Percentiles rank a stretch among this genome's conserved stretches.
Conservation (phyloP, 2,888 invertebrate genomes). For the Lycia hirtaria region DNA sequence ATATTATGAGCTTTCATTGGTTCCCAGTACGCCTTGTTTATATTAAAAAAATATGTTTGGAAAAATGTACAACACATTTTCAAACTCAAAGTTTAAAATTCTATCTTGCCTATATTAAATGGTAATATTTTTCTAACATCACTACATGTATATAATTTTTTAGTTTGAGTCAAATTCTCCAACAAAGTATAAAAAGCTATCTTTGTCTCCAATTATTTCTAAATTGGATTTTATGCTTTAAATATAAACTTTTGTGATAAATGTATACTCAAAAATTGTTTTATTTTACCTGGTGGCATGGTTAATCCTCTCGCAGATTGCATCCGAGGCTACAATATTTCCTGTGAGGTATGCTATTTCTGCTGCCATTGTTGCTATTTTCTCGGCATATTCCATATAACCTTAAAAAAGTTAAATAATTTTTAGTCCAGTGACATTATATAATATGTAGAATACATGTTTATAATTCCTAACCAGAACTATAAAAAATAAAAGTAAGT, state of each 20-base stretch:
- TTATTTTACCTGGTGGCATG: conserved; percentile 73
- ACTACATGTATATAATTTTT: background rate
- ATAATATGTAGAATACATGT: no score
- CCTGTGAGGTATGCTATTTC: conserved; percentile 84
- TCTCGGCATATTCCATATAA: conserved; percentile 85
- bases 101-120: no score
- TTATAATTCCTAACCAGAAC: no score
- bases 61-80: no score
- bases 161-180: background rate
- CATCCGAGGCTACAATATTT: conserved; percentile 81
- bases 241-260: conserved; percentile 28
- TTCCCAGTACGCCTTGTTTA: no score
- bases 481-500: no score
- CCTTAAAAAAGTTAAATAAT: conserved; percentile 62
- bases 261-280: conserved; percentile 20
- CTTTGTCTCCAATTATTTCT: conserved; percentile 18
- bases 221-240: conserved; percentile 12
- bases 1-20: no score
- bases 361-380: conserved; percentile 80
- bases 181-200: conserved; percentile 5
- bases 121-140: no score
- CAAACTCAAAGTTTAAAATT: no score
- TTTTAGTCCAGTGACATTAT: no score
- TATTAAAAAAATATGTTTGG: no score
- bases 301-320: conserved; percentile 81